Evolutionary conservation across 53 echinoderm and acorn worm genomes (phyloP).

Genomic region (Crossaster papposus): DNA sequence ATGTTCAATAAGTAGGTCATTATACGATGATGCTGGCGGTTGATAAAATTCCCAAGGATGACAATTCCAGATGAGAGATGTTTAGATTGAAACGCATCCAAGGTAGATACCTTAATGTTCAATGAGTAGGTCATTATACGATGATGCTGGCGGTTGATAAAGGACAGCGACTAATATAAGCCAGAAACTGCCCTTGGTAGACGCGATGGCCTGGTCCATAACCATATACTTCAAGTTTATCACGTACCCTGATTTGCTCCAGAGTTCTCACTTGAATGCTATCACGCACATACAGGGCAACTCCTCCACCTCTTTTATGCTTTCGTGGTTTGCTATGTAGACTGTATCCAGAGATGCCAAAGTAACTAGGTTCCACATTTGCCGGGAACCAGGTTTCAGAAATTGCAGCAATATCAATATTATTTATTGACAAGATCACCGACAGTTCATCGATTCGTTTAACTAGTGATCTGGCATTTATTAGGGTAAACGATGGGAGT

Average conservation of each 20-base stretch:
- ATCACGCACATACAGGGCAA: too few species aligned
- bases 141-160: not conserved
- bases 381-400: slow-evolving; percentile 17
- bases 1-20: too few species aligned
- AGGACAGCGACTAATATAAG: not conserved
- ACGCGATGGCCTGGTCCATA: not conserved
- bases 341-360: not conserved
- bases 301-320: not conserved
- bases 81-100: not conserved
- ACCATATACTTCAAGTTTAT: too few species aligned
- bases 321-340: not conserved
- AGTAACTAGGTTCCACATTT: not conserved
- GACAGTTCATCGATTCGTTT: not conserved
- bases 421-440: not conserved
- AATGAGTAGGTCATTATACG: too few species aligned
- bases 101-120: too few species aligned
- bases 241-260: too few species aligned
- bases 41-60: not conserved
- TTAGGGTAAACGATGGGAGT: not conserved
- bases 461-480: slow-evolving; percentile 6
- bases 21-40: too few species aligned
- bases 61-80: not conserved
- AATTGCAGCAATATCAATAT: not conserved
- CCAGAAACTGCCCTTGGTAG: not conserved
- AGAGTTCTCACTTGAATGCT: too few species aligned